Evolutionary conservation across 1,140 invertebrate genomes (phyloP).

Genomic region (Drosophila melanogaster): Release_6_plus_ISO1_MT NT_033779.5:16401001-16401500

Average conservation of each 20-base stretch:
- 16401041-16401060: slow-evolving; percentile 14
- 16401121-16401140: slow-evolving; percentile 76
- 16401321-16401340: slow-evolving; percentile 50
- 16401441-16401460: not conserved
- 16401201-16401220: slow-evolving; percentile 76
- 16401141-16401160: slow-evolving; percentile 28
- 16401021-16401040: slow-evolving; percentile 44
- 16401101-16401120: slow-evolving; percentile 59
- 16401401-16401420: slow-evolving; percentile 15
- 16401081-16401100: slow-evolving; percentile 1
- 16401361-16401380: slow-evolving; percentile 49
- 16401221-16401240: slow-evolving; percentile 52
- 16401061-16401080: slow-evolving; percentile 44
- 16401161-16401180: slow-evolving; percentile 19
- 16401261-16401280: not conserved
- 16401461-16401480: not conserved
- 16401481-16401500: not conserved
- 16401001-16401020: slow-evolving; percentile 76
- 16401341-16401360: slow-evolving; percentile 25
- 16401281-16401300: slow-evolving; percentile 72
- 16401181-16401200: slow-evolving; percentile 68
- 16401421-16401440: slow-evolving; percentile 3
- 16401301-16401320: slow-evolving; percentile 62
- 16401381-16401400: slow-evolving; percentile 63
- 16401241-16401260: slow-evolving; percentile 1